Evolutionary conservation across 2,113 vertebrate species (phyloP).

Genomic region (Jacana jacana): DNA sequence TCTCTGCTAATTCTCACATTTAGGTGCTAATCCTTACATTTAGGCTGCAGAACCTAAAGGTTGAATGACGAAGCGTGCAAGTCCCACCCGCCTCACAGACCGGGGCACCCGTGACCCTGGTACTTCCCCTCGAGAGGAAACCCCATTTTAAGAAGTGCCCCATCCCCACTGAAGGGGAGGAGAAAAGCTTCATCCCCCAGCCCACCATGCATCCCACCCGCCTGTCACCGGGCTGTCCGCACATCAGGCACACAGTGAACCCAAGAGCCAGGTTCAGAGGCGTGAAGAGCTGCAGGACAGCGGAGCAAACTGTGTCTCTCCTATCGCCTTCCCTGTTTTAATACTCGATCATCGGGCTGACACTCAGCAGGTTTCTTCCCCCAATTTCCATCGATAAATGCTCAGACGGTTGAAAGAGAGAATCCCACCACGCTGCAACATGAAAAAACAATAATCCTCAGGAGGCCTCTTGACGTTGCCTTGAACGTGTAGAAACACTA

Average conservation of each 20-base stretch:
- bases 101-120: background rate
- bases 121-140: background rate
- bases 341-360: background rate
- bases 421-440: background rate
- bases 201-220: background rate
- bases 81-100: background rate
- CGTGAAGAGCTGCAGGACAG: background rate
- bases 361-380: background rate
- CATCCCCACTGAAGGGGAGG: background rate
- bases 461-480: background rate
- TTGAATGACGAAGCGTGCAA: accelerated
- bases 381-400: background rate
- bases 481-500: background rate
- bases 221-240: background rate
- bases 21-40: background rate
- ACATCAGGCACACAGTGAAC: accelerated
- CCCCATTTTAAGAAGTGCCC: background rate
- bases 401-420: background rate
- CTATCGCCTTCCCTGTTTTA: background rate
- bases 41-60: background rate
- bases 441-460: background rate
- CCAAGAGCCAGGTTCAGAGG: background rate
- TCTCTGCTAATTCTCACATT: background rate
- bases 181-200: background rate
- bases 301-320: background rate